Evolutionary conservation across 2,113 vertebrate species (phyloP).

Genomic region (Tonatia bakeri): DNA sequence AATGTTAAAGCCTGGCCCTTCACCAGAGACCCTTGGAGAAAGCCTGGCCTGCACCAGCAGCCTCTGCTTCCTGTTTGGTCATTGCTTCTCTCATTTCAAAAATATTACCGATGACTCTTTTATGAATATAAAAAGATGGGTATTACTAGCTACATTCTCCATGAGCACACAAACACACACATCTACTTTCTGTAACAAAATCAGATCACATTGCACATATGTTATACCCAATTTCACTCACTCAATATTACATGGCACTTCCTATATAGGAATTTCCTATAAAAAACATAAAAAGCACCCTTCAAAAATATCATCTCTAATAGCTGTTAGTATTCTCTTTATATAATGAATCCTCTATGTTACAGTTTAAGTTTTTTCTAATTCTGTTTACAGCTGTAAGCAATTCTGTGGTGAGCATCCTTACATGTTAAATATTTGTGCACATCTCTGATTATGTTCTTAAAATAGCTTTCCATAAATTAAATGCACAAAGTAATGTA

Average conservation of each 20-base stretch:
- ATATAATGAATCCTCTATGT: not conserved
- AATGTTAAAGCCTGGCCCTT: not conserved
- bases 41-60: not conserved
- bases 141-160: not conserved
- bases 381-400: not conserved
- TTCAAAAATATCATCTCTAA: not conserved
- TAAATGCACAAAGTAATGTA: too few relatives aligned
- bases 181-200: not conserved
- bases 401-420: not conserved
- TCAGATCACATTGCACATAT: not conserved
- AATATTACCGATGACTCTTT: not conserved
- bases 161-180: not conserved
- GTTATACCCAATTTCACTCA: not conserved
- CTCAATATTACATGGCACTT: not conserved
- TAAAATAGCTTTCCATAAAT: too few relatives aligned
- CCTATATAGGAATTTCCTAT: not conserved
- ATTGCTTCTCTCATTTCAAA: not conserved
- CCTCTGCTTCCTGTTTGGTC: not conserved
- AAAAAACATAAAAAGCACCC: not conserved
- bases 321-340: not conserved
- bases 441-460: too few relatives aligned
- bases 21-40: not conserved
- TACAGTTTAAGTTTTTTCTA: not conserved
- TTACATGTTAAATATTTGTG: not conserved
- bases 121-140: not conserved